Evolutionary conservation across 2,113 vertebrate genomes (phyloP).

Genomic region (Bettongia penicillata): DNA sequence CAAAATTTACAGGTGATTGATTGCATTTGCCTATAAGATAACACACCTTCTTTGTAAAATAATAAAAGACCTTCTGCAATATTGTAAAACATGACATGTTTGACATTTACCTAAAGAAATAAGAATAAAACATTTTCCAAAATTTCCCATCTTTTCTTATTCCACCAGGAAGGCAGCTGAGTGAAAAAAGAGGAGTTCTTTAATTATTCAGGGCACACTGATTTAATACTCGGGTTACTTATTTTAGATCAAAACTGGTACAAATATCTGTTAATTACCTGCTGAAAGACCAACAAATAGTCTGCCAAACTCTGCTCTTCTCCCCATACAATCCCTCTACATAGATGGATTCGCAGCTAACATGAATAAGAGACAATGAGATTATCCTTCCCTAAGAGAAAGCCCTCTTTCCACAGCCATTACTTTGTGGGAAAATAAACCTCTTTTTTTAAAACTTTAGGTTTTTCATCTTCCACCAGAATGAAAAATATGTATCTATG

Average conservation of each 20-base stretch:
- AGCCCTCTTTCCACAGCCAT: not conserved
- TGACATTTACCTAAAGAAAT: not conserved
- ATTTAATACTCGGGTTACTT: not conserved
- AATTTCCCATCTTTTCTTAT: not conserved
- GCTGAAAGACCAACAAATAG: not conserved
- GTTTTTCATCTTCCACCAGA: not conserved
- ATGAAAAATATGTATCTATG: not conserved
- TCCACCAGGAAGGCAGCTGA: not conserved
- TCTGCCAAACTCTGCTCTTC: not conserved
- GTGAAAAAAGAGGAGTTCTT: not conserved
- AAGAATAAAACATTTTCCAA: not conserved
- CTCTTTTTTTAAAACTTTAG: not conserved
- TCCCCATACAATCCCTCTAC: not conserved
- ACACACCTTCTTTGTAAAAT: not conserved
- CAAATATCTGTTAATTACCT: not conserved
- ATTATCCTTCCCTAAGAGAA: not conserved
- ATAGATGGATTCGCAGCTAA: not conserved
- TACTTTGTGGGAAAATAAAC: not conserved
- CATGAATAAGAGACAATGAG: not conserved
- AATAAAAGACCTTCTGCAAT: not conserved
- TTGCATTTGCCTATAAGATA: not conserved
- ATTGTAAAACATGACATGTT: not conserved
- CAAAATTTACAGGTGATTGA: not conserved
- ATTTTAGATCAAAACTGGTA: not conserved
- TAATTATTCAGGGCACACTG: not conserved